These are phyloP conservation scores for Formicarius rufipectus DNA, from an alignment of 2,113 vertebrate genomes.

Conservation along the genomic window DNA sequence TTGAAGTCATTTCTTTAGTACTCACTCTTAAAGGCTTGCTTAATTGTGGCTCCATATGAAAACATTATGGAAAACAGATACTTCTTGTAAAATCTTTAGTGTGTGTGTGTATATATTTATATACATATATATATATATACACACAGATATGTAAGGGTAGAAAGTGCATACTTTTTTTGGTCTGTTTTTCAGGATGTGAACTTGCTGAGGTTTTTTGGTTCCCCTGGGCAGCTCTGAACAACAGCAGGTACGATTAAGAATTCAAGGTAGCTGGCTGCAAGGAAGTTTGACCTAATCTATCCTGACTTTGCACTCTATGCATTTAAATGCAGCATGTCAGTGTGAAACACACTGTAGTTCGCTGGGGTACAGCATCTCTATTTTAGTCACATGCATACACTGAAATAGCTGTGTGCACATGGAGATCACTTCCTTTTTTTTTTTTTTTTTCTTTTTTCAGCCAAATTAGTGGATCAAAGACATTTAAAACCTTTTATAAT, in stretches of 20 bases:
- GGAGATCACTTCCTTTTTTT: not conserved
- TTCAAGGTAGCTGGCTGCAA: not conserved
- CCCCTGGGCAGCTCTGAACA: not conserved
- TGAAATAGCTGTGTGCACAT: not conserved
- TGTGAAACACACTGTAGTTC: not conserved
- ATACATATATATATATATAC: not conserved
- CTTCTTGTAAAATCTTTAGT: conserved; percentile 8
- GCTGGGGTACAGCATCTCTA: not conserved
- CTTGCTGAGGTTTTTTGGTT: not conserved
- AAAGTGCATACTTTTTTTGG: not conserved
- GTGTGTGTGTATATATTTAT: not conserved
- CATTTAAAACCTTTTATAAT: conserved; percentile 44
- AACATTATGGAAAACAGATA: conserved; percentile 45
- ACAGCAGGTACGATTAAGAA: conserved; percentile 10
- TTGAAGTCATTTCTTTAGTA: conserved; percentile 10
- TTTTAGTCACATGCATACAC: not conserved
- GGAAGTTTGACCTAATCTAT: not conserved
- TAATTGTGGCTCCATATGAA: conserved; percentile 1
- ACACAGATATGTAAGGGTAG: not conserved
- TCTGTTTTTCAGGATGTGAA: not conserved
- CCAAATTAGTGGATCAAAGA: conserved; percentile 61
- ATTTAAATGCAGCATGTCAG: not conserved
- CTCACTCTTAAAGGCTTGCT: not conserved
- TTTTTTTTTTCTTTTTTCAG: not conserved
- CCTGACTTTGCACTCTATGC: not conserved